phyloP scores from a whole-genome alignment of 2,888 invertebrate genomes.

The Silvanus unidentatus region DNA sequence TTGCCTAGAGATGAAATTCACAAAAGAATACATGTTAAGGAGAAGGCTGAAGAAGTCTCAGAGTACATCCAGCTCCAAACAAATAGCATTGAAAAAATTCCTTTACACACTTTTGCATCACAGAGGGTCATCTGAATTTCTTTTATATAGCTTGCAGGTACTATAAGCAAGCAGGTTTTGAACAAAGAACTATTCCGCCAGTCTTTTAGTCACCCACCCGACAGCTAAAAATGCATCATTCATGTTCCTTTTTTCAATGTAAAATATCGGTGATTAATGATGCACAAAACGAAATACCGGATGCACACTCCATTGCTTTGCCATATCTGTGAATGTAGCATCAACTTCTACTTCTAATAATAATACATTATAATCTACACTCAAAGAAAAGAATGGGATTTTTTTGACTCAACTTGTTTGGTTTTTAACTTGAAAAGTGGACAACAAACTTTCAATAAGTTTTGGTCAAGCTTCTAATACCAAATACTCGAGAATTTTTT shows the following conservation, averaged over 20 bases:
- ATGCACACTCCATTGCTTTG: conserved; percentile 5
- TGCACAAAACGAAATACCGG: conserved; percentile 7
- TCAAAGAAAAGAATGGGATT: background rate
- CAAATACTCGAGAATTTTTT: too few species aligned
- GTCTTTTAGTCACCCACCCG: conserved; percentile 5
- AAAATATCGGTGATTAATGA: conserved; percentile 5
- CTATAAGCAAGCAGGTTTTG: conserved; percentile 5
- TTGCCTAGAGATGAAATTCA: too few species aligned
- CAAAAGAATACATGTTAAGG: too few species aligned
- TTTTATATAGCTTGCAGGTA: conserved; percentile 5
- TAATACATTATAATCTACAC: conserved; percentile 1
- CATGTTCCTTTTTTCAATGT: conserved; percentile 6
- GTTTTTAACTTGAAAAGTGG: too few species aligned
- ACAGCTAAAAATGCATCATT: conserved; percentile 6
- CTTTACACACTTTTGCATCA: conserved; percentile 5
- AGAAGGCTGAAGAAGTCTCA: too few species aligned
- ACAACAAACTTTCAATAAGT: too few species aligned
- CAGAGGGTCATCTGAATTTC: conserved; percentile 6
- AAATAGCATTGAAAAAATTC: background rate
- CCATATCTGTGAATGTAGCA: conserved; percentile 2
- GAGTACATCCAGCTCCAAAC: too few species aligned
- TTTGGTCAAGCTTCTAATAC: too few species aligned
- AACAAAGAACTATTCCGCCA: conserved; percentile 5
- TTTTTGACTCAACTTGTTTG: too few species aligned
- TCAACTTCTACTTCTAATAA: background rate